Conservation (phyloP, 2,888 invertebrate species). For the Athrips mouffetella region DNA sequence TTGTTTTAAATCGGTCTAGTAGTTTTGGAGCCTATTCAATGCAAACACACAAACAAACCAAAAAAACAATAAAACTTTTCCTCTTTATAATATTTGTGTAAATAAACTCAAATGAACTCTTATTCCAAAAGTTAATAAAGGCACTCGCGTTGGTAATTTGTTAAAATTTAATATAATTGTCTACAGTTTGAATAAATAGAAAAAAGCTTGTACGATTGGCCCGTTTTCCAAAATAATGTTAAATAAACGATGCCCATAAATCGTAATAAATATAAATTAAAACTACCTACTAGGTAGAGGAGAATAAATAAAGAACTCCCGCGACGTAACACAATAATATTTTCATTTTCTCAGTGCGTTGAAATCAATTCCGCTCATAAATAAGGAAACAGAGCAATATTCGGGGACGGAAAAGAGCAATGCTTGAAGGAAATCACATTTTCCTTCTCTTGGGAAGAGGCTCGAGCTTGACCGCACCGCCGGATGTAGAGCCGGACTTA, state of each 20-base stretch:
- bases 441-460: conserved; percentile 12
- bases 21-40: too few relatives aligned
- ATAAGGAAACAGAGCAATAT: conserved; percentile 22
- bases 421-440: conserved; percentile 21
- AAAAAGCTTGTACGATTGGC: neutral
- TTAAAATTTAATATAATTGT: too few relatives aligned
- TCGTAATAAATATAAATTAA: conserved; percentile 1
- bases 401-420: conserved; percentile 23
- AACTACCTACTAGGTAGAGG: neutral
- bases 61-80: too few relatives aligned
- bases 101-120: too few relatives aligned
- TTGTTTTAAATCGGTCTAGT: too few relatives aligned
- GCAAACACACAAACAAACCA: too few relatives aligned
- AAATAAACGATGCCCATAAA: neutral
- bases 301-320: neutral
- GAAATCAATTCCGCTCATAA: conserved; percentile 21
- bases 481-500: neutral
- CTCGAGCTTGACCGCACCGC: conserved; percentile 15
- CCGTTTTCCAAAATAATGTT: neutral
- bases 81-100: too few relatives aligned
- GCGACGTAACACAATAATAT: conserved; percentile 14
- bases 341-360: conserved; percentile 16
- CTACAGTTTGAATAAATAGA: too few relatives aligned
- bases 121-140: too few relatives aligned
- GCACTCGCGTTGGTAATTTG: too few relatives aligned